Base-by-base conservation (phyloP, 2,888 invertebrate species). In the Cecidostiba fungosa region DNA sequence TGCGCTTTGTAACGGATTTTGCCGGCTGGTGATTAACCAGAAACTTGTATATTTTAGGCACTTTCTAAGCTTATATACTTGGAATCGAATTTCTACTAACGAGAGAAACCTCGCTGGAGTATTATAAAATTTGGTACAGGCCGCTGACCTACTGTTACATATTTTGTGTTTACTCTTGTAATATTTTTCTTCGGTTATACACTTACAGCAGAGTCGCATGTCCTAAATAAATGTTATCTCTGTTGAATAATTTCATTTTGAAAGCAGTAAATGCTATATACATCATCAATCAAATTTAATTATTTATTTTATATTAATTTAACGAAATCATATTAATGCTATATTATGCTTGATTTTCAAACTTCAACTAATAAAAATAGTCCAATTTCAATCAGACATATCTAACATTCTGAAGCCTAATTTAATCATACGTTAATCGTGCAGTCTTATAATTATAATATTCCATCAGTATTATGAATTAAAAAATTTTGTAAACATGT, bases 81-180 rank as follows among this genome's bases (percentile, higher is more conserved):
- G 50, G 77, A 74, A 84, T 79, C 32, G 39, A 84, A 84, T 84
- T 79, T 84, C 84, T 79, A 78, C 47, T 59, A 23, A 2, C 54
- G 1, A 19, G 83, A 59, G 83, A 84, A 84, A 78, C 72, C 43
- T 59, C 6, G 14, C 12, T 3, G 66, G 3, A n/a, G 19, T 4
- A 3, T 54, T 23, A 19, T 19, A 76, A 50, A 47, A 47, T 74
- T 76, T 76, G 29, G 74, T 59, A 39, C 36, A n/a, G 23, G 78
- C 8, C 69, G 47, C 29, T 78, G 69, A 77, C 62, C 62, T 77
- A 39, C 39, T 10, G 36, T 32, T 36, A 70, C 12, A 70, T 36
- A 32, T 69, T 3, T 3, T 29, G 32, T 19, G 5, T 50, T 19
- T 5, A 19, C 19, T 26, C n/a, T 69, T 16, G 32, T 16, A 6